Conservation (phyloP, 2,797 vertebrate genomes). For the Kryptopterus vitreolus region DNA sequence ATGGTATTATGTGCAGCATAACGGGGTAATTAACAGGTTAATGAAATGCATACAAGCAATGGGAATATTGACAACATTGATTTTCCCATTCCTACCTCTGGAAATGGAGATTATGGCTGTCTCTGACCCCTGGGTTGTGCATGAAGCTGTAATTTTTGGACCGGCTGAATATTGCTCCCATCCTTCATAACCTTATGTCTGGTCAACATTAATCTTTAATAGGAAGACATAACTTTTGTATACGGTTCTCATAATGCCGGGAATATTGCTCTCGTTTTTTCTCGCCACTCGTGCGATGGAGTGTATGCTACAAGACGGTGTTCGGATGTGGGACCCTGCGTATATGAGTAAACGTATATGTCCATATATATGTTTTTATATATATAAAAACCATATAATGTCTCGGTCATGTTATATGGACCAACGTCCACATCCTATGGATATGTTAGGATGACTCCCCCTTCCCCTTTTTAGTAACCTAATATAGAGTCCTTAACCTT, state of each 20-base stretch:
- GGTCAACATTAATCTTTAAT: conserved; percentile 39
- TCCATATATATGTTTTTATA: too few species aligned
- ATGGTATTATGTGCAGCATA: not conserved
- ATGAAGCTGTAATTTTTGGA: conserved; percentile 29
- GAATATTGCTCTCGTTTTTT: conserved; percentile 28
- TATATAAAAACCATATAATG: too few species aligned
- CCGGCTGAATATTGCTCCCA: conserved; percentile 40
- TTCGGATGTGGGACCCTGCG: too few species aligned
- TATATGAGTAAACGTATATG: too few species aligned
- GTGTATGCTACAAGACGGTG: not conserved
- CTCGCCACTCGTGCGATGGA: conserved; percentile 11
- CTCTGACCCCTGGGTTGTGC: conserved; percentile 29
- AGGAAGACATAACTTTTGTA: conserved; percentile 28
- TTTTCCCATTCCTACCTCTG: not conserved
- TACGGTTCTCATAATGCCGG: conserved; percentile 25
- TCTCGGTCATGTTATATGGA: too few species aligned
- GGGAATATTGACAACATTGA: not conserved
- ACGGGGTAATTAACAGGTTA: not conserved
- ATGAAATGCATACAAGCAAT: not conserved
- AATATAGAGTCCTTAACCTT: too few species aligned
- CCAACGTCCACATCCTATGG: too few species aligned
- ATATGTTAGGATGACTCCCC: too few species aligned
- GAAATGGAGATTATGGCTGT: not conserved
- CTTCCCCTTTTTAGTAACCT: too few species aligned
- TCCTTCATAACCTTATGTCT: conserved; percentile 28